Evolutionary conservation across 37 sponge, comb jelly and placozoan species (phyloP).

Genomic region (Mnemiopsis leidyi): DNA sequence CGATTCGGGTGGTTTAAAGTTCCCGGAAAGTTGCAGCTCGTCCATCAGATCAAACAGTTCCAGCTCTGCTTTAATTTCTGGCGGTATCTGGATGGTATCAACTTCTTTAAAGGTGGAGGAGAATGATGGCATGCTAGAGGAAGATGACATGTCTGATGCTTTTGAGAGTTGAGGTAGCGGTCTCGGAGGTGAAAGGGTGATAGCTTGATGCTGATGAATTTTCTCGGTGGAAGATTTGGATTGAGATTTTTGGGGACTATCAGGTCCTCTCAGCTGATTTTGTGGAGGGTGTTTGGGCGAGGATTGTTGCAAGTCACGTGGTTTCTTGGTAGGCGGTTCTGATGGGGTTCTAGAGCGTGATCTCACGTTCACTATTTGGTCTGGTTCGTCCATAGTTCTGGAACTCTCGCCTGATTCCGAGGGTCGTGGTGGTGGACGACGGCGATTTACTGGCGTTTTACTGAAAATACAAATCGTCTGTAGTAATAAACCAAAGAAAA

Average conservation of each 20-base stretch:
- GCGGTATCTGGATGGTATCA: background rate
- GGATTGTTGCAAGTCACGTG: background rate
- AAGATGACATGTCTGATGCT: background rate
- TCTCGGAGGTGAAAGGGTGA: background rate
- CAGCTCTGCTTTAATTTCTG: slow-evolving; percentile 5
- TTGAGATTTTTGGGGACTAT: background rate
- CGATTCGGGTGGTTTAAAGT: background rate
- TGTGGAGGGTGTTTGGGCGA: background rate
- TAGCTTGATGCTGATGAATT: background rate
- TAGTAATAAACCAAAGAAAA: too few species aligned
- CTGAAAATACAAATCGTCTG: too few species aligned
- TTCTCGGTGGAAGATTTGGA: background rate
- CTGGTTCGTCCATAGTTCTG: background rate
- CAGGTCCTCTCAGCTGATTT: background rate
- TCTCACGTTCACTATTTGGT: background rate
- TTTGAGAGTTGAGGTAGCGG: background rate
- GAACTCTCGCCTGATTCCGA: background rate
- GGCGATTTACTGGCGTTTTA: background rate
- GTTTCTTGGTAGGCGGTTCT: background rate
- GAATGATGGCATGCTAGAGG: background rate
- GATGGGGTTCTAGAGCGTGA: background rate
- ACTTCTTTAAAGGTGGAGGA: background rate
- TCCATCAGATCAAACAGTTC: slow-evolving; percentile 26
- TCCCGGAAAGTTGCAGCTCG: background rate
- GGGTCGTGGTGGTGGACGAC: background rate